These are phyloP conservation scores for Lasioglossum baleicum DNA, from an alignment of 1,140 invertebrate species.

Conservation along the genomic window DNA sequence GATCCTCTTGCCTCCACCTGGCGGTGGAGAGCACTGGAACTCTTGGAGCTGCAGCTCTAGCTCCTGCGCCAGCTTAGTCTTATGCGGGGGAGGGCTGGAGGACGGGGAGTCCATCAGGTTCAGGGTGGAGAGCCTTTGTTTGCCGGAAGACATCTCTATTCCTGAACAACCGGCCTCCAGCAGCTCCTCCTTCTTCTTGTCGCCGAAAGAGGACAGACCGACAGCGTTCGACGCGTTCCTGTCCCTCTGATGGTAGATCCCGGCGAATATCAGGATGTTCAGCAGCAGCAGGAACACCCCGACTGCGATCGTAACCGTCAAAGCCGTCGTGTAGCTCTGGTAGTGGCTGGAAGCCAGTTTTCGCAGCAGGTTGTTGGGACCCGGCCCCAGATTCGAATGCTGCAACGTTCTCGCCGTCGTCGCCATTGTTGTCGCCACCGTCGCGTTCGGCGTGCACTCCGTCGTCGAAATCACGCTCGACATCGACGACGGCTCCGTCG, in stretches of 20 bases:
- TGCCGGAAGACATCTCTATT: conserved; percentile 82
- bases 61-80: conserved; percentile 84
- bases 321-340: conserved; percentile 92
- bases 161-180: conserved; percentile 86
- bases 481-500: conserved; percentile 76
- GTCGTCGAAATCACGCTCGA: conserved; percentile 68
- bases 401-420: conserved; percentile 69
- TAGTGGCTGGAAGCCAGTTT: conserved; percentile 89
- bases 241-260: conserved; percentile 95
- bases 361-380: conserved; percentile 84
- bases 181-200: conserved; percentile 87
- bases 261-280: conserved; percentile 96
- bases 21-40: conserved; percentile 82
- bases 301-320: conserved; percentile 95
- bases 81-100: conserved; percentile 81
- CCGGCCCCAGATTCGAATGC: conserved; percentile 69
- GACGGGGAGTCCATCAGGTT: conserved; percentile 71
- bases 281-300: conserved; percentile 93
- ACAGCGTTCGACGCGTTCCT: conserved; percentile 79
- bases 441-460: conserved; percentile 77
- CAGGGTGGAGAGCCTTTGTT: conserved; percentile 80
- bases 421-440: conserved; percentile 75
- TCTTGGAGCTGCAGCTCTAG: conserved; percentile 85
- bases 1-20: conserved; percentile 78
- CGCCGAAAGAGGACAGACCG: conserved; percentile 75